These are phyloP conservation scores for Lottia scabra DNA, from an alignment of 2,888 invertebrate genomes.

Conservation along the genomic window DNA sequence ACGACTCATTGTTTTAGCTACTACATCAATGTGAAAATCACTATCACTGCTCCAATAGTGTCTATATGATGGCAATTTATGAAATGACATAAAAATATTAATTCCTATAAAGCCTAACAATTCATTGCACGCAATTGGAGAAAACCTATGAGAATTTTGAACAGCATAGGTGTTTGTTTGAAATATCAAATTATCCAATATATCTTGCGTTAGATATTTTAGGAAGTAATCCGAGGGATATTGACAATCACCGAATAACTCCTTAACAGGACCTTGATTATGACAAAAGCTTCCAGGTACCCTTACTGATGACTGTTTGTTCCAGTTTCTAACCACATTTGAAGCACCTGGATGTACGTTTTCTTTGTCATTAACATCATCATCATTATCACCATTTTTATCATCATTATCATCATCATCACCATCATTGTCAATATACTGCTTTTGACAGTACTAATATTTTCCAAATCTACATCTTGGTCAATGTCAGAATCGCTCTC, in stretches of 20 bases:
- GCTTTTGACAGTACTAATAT: no score
- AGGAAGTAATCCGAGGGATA: background rate
- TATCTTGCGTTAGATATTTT: background rate
- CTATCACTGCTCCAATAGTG: background rate
- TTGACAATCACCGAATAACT: background rate
- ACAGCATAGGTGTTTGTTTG: background rate
- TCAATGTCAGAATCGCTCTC: no score
- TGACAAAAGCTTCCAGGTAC: background rate
- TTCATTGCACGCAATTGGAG: background rate
- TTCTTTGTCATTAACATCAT: background rate
- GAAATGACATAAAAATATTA: background rate
- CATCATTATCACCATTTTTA: background rate
- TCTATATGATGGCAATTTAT: background rate
- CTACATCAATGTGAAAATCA: background rate
- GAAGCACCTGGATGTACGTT: background rate
- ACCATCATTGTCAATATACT: background rate
- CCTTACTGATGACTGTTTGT: background rate
- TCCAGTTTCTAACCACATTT: background rate
- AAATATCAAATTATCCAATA: background rate
- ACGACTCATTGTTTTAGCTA: background rate
- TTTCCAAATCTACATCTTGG: no score
- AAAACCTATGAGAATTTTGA: no score
- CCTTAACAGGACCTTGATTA: background rate
- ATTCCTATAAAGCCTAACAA: background rate
- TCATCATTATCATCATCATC: background rate